A percentile compares a stretch with the other conserved stretches of the same genome.
These are phyloP conservation scores for Polypedilum pembai DNA, from an alignment of 1,140 invertebrate genomes.

Conservation along the genomic window DNA sequence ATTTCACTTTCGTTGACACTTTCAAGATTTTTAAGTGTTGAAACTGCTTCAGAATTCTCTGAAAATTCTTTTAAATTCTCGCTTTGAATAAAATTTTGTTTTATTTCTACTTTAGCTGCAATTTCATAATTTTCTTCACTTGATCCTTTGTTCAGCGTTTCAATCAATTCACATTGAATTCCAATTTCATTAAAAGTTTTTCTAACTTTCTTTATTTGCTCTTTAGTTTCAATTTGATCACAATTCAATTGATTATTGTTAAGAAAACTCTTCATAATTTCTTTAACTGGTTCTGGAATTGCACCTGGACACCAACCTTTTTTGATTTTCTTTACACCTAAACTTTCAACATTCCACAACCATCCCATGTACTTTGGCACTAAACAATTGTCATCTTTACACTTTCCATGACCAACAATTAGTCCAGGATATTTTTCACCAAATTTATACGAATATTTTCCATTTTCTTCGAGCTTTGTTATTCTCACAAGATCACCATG, in stretches of 20 bases:
- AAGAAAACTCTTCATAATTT: conserved; percentile 40
- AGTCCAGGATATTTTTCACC: conserved; percentile 2
- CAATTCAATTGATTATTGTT: conserved; percentile 35
- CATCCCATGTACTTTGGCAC: conserved; percentile 16
- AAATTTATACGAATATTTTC: conserved; percentile 16
- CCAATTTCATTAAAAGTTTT: not conserved
- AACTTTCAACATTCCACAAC: conserved; percentile 6
- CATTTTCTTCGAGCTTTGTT: not conserved
- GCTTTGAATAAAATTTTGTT: no score
- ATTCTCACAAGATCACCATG: not conserved
- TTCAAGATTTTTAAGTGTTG: no score
- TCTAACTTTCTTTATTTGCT: not conserved
- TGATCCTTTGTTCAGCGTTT: not conserved
- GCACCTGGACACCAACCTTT: conserved; percentile 39
- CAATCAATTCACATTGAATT: not conserved
- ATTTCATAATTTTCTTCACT: no score
- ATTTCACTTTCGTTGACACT: no score
- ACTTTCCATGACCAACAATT: not conserved
- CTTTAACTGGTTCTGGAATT: conserved; percentile 38
- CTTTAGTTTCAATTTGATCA: not conserved
- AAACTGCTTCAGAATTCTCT: no score
- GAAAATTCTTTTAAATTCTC: no score
- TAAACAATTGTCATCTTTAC: not conserved
- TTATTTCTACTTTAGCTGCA: no score
- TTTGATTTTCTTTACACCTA: not conserved